A percentile compares a stretch with the other conserved stretches of the same genome.
These are phyloP conservation scores for Galerucella nymphaeae DNA, from an alignment of 2,888 invertebrate genomes.

Conservation along the genomic window DNA sequence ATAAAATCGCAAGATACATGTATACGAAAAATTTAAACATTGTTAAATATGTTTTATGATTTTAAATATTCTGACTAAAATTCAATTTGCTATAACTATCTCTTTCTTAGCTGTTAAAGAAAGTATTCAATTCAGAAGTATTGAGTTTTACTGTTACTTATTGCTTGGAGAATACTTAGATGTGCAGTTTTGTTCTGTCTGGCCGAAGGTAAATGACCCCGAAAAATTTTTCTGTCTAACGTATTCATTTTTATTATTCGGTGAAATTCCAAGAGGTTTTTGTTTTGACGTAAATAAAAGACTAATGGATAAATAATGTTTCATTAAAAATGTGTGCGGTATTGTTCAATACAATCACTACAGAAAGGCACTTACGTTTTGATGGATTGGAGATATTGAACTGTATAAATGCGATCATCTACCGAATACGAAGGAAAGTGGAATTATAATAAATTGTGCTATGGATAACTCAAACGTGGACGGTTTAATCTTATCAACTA, in stretches of 20 bases:
- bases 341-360: not conserved
- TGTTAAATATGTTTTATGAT: not conserved
- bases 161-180: constrained; percentile 8
- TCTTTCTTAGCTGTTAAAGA: not conserved
- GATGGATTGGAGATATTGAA: too few relatives aligned
- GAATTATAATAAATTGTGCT: too few relatives aligned
- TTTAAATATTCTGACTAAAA: not conserved
- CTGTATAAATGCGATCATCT: too few relatives aligned
- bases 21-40: too few relatives aligned
- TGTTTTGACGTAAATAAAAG: not conserved
- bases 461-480: too few relatives aligned
- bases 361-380: too few relatives aligned
- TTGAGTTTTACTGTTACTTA: constrained; percentile 5
- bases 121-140: not conserved
- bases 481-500: too few relatives aligned
- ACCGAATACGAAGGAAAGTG: too few relatives aligned
- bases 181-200: not conserved
- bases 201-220: constrained; percentile 4
- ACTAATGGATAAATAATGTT: not conserved
- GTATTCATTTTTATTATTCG: not conserved
- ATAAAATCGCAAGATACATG: too few relatives aligned
- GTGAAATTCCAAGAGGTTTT: not conserved
- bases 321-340: not conserved
- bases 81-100: not conserved
- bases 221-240: not conserved